These are phyloP conservation scores for Kradibia gibbosae DNA, from an alignment of 1,140 invertebrate genomes.

Conservation along the genomic window DNA sequence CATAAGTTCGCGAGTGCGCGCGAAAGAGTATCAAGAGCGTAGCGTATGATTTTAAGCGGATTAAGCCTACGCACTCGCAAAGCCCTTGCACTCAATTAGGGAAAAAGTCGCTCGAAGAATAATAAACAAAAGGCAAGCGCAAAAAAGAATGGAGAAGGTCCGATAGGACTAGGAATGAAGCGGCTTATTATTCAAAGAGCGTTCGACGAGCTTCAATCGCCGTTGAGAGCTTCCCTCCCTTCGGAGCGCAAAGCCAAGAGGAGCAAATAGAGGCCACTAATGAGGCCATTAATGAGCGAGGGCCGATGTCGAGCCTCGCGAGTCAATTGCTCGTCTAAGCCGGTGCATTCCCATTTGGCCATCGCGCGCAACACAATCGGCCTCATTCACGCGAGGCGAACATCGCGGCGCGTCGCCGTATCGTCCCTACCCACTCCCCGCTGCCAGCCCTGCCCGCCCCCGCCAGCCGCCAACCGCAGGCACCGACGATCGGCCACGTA, in stretches of 20 bases:
- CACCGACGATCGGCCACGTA: slow-evolving; percentile 1
- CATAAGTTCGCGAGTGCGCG: too few species aligned
- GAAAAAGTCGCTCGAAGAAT: too few species aligned
- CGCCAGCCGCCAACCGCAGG: neutral
- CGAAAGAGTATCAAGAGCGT: too few species aligned
- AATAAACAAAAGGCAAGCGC: too few species aligned
- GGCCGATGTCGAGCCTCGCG: too few species aligned
- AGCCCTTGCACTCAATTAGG: neutral
- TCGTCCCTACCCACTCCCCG: neutral
- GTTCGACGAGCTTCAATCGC: neutral
- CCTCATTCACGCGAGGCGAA: too few species aligned
- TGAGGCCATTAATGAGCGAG: neutral
- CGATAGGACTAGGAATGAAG: too few species aligned
- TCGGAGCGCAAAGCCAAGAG: neutral
- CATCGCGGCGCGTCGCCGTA: too few species aligned
- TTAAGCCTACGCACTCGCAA: too few species aligned
- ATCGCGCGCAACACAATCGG: too few species aligned
- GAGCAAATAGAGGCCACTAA: neutral
- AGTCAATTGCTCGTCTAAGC: neutral
- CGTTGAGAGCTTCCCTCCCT: neutral
- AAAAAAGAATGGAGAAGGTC: too few species aligned
- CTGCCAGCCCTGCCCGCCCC: neutral
- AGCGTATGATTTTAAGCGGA: too few species aligned
- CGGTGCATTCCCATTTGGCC: neutral
- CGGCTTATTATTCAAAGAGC: neutral